Percentiles rank a stretch among this genome's conserved stretches.
Evolutionary conservation across 2,113 vertebrate genomes (phyloP).

Genomic region (Otus sunia): DNA sequence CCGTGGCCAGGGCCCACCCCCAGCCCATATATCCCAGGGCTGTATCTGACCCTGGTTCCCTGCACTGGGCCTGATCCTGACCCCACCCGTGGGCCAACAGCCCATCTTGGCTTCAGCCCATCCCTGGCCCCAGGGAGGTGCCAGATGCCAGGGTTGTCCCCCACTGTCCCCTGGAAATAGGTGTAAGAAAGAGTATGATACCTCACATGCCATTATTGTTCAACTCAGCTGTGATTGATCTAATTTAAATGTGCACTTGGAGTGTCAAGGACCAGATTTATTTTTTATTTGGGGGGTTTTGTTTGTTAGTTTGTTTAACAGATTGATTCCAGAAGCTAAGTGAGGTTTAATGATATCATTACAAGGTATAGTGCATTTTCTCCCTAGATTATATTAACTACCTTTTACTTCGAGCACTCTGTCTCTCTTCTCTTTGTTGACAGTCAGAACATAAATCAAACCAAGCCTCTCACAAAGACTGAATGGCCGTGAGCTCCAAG

Average conservation of each 20-base stretch:
- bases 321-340: background rate
- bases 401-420: background rate
- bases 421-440: background rate
- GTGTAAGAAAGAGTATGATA: background rate
- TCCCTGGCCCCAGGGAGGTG: background rate
- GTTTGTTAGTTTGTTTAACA: background rate
- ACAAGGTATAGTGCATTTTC: background rate
- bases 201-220: background rate
- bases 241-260: background rate
- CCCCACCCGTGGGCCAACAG: fast-evolving
- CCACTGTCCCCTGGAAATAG: background rate
- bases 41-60: background rate
- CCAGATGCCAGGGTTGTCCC: background rate
- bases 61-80: background rate
- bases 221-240: background rate
- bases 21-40: background rate
- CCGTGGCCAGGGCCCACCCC: too few species aligned
- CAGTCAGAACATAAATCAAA: constrained; percentile 27
- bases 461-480: background rate
- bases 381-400: background rate
- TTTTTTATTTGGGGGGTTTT: background rate
- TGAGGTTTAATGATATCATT: constrained; percentile 5
- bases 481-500: constrained; percentile 13
- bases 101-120: background rate
- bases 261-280: background rate